Evolutionary conservation across 2,888 invertebrate species (phyloP).

Genomic region (Scelioninae gen. 1): DNA sequence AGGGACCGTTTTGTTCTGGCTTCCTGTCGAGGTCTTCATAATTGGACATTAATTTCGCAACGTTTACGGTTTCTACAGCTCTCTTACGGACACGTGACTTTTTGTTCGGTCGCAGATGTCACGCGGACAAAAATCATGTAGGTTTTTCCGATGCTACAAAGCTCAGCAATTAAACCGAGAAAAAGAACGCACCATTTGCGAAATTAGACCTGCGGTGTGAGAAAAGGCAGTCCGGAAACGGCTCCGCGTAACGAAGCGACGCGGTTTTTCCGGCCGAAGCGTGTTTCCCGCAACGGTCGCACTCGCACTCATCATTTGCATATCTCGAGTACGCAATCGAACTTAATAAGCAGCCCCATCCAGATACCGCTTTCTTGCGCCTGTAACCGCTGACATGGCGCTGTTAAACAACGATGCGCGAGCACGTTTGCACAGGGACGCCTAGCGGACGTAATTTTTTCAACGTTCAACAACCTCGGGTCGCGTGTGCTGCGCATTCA

Average conservation of each 20-base stretch:
- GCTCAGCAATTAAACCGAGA: constrained; percentile 2
- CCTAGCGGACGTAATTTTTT: constrained; percentile 51
- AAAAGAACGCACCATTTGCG: too few species aligned
- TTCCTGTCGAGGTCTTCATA: constrained; percentile 5
- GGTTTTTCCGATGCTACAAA: too few species aligned
- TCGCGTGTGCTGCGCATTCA: constrained; percentile 56
- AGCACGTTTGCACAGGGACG: constrained; percentile 50
- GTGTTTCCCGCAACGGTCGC: constrained; percentile 42
- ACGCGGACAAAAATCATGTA: constrained; percentile 22
- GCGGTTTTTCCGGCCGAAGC: constrained; percentile 56
- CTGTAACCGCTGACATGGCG: constrained; percentile 48
- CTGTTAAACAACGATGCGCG: constrained; percentile 59
- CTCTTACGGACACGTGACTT: too few species aligned
- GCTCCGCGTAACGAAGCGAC: constrained; percentile 13
- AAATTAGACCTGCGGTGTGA: constrained; percentile 45
- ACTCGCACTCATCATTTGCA: too few species aligned
- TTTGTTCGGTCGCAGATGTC: constrained; percentile 31
- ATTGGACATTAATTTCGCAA: constrained; percentile 34
- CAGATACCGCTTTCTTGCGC: too few species aligned
- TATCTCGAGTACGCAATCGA: constrained; percentile 74
- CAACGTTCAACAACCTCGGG: constrained; percentile 65
- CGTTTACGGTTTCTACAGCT: constrained; percentile 11
- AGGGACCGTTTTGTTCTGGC: too few species aligned
- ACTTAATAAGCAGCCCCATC: constrained; percentile 73
- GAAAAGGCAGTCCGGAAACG: constrained; percentile 54